These are phyloP conservation scores for Adelosebastes latens DNA, from an alignment of 2,797 vertebrate species.

Conservation along the genomic window DNA sequence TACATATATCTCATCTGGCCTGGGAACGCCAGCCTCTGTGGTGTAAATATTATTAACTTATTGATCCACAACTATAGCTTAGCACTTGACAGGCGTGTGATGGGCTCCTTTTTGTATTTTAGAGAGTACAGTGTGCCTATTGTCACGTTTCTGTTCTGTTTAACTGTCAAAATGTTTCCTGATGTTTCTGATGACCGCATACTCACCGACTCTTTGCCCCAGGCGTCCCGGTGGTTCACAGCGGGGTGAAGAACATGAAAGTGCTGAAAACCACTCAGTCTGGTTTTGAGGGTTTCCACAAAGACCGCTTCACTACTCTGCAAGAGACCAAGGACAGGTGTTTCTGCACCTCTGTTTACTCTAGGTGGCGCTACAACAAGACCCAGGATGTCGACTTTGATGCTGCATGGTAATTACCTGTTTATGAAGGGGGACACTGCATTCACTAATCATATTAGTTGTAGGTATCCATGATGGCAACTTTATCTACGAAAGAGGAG, in stretches of 20 bases:
- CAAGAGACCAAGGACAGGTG: conserved; percentile 89
- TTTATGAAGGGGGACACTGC: neutral
- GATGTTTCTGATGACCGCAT: neutral
- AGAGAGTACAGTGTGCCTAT: neutral
- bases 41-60: neutral
- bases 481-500: neutral
- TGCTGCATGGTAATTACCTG: conserved; percentile 85
- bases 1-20: too few relatives aligned
- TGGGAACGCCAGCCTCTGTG: neutral
- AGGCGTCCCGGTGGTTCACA: conserved; percentile 88
- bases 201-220: neutral
- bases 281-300: conserved; percentile 91
- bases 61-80: neutral
- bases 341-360: conserved; percentile 90
- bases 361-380: conserved; percentile 90
- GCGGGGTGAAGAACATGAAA: conserved; percentile 92
- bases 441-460: neutral
- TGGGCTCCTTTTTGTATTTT: neutral
- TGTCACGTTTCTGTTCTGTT: neutral
- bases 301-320: conserved; percentile 91
- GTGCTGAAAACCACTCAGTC: conserved; percentile 96
- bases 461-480: neutral
- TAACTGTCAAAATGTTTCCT: neutral
- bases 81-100: neutral
- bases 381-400: conserved; percentile 84